Conservation (phyloP, 2,888 invertebrate genomes). For the Hirtodrosophila trivittata region DNA sequence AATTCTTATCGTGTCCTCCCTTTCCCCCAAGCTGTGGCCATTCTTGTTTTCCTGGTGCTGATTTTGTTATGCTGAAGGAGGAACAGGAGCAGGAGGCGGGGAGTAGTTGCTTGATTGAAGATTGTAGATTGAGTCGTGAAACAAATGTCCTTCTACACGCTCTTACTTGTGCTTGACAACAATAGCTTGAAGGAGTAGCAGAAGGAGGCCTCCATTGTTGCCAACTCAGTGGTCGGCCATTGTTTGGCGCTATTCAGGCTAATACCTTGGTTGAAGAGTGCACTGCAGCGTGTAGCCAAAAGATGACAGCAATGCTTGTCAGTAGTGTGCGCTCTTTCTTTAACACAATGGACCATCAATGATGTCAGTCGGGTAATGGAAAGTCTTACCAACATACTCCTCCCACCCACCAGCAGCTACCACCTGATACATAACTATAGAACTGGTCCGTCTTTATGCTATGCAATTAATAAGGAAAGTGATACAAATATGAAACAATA, state of each 20-base stretch:
- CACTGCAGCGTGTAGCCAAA: constrained; percentile 3
- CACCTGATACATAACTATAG: no score
- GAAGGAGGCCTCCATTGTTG: constrained; percentile 40
- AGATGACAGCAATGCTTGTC: constrained; percentile 1
- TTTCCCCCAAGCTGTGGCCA: no score
- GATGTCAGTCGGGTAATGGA: constrained; percentile 33
- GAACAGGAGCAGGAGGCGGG: not conserved
- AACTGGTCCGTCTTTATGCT: no score
- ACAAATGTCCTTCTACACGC: constrained; percentile 49
- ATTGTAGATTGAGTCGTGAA: constrained; percentile 59
- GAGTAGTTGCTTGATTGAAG: constrained; percentile 47
- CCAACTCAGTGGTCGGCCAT: constrained; percentile 23
- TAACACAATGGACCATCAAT: constrained; percentile 38
- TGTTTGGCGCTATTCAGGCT: constrained; percentile 44
- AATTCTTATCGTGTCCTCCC: constrained; percentile 16
- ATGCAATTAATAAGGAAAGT: no score
- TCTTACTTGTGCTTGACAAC: constrained; percentile 17
- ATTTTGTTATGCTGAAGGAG: constrained; percentile 45
- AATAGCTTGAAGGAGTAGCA: constrained; percentile 21
- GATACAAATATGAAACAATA: no score
- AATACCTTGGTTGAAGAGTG: constrained; percentile 26
- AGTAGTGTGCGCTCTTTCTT: constrained; percentile 27
- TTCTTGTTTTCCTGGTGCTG: constrained; percentile 25
- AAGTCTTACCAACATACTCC: not conserved
- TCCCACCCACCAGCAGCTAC: no score